Evolutionary conservation across 2,113 vertebrate species (phyloP).

Genomic region (Leuciscus idus): DNA sequence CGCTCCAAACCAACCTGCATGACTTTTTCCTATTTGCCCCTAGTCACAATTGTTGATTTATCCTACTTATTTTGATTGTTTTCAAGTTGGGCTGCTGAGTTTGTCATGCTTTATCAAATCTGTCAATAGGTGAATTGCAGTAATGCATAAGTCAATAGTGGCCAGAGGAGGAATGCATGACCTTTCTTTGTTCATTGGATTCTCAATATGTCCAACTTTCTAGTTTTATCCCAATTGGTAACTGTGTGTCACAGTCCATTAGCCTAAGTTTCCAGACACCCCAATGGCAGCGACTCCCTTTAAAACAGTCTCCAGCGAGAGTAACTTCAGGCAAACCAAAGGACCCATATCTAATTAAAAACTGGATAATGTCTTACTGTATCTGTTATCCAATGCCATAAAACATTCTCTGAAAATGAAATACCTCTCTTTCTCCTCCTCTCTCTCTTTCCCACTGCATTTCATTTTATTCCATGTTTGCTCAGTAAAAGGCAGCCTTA

Average conservation of each 20-base stretch:
- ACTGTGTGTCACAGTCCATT: slow-evolving; percentile 23
- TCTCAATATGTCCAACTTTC: slow-evolving; percentile 13
- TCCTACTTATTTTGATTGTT: slow-evolving; percentile 8
- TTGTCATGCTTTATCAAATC: slow-evolving; percentile 18
- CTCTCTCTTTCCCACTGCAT: slow-evolving; percentile 13
- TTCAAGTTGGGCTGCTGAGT: slow-evolving; percentile 11
- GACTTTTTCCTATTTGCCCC: too few relatives aligned
- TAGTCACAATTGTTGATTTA: not conserved
- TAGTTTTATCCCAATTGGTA: slow-evolving; percentile 8
- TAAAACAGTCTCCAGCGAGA: slow-evolving; percentile 17
- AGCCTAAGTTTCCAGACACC: slow-evolving; percentile 15
- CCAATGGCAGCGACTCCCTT: not conserved
- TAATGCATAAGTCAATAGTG: not conserved
- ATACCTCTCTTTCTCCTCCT: slow-evolving; percentile 4
- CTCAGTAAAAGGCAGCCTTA: slow-evolving; percentile 34
- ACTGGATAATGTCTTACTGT: slow-evolving; percentile 6
- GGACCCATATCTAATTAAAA: slow-evolving; percentile 49
- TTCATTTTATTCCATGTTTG: slow-evolving; percentile 20
- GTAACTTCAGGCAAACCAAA: slow-evolving; percentile 29
- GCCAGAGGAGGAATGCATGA: not conserved
- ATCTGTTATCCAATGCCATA: slow-evolving; percentile 20
- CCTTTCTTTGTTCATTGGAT: slow-evolving; percentile 5
- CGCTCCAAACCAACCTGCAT: too few relatives aligned
- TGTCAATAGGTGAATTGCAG: not conserved
- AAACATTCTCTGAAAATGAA: not conserved